Conservation (phyloP, 2,797 vertebrate species). For the Meda fulgida region DNA sequence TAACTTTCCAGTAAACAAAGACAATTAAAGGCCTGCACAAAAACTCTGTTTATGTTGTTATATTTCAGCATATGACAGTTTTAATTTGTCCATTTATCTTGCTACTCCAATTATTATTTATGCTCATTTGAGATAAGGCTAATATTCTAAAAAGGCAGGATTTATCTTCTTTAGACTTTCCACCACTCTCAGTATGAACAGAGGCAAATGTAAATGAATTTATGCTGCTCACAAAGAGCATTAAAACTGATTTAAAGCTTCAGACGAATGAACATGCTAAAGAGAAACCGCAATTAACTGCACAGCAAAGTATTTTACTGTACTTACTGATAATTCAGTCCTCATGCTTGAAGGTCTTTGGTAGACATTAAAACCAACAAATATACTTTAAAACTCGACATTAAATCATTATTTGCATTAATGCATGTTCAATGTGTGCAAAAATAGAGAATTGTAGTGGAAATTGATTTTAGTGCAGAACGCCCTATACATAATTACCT, state of each 20-base stretch:
- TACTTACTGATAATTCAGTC: neutral
- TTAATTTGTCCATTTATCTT: conserved; percentile 67
- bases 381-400: neutral
- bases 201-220: conserved; percentile 58
- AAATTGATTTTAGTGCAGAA: neutral
- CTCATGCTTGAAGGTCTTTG: neutral
- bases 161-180: conserved; percentile 63
- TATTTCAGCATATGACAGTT: conserved; percentile 67
- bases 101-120: conserved; percentile 66
- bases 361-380: neutral
- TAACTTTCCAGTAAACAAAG: conserved; percentile 40
- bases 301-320: neutral
- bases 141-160: conserved; percentile 69
- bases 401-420: neutral
- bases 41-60: conserved; percentile 50
- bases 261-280: conserved; percentile 4
- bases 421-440: no score
- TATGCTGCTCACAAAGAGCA: conserved; percentile 23
- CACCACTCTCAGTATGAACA: conserved; percentile 60
- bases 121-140: conserved; percentile 56
- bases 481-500: neutral
- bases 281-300: neutral
- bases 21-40: conserved; percentile 34
- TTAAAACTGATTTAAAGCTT: conserved; percentile 16
- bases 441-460: neutral